Evolutionary conservation across 1,140 invertebrate genomes (phyloP).

Genomic region (Gonatopus flavifemur): DNA sequence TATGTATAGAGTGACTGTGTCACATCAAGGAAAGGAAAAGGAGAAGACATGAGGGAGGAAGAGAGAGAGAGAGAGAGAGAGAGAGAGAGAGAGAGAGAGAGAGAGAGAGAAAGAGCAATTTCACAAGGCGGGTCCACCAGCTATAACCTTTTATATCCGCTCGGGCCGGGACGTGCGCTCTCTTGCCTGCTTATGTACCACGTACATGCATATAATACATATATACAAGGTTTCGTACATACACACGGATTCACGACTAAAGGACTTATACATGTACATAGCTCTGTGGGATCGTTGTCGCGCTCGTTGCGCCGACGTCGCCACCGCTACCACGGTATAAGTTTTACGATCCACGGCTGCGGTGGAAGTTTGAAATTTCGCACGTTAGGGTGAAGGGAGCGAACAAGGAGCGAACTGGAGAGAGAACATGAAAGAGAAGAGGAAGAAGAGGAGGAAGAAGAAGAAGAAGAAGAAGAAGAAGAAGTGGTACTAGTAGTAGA

Average conservation of each 20-base stretch:
- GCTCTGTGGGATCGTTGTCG: background rate
- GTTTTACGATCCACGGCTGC: conserved; percentile 41
- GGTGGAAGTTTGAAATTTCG: conserved; percentile 44
- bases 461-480: background rate
- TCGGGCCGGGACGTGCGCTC: conserved; percentile 16
- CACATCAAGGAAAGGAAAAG: background rate
- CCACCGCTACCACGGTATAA: conserved; percentile 32
- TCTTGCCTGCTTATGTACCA: conserved; percentile 5
- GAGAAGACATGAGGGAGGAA: background rate
- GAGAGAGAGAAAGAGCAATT: conserved; percentile 16
- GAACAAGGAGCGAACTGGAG: conserved; percentile 12
- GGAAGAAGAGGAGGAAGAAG: background rate
- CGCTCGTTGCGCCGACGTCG: background rate
- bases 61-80: conserved; percentile 8
- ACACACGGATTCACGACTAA: too few species aligned
- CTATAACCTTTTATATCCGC: conserved; percentile 33
- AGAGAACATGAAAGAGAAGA: background rate
- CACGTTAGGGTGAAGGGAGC: conserved; percentile 32
- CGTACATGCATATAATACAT: background rate
- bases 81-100: conserved; percentile 4
- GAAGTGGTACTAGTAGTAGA: too few species aligned
- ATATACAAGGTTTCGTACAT: background rate
- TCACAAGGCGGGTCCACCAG: conserved; percentile 21
- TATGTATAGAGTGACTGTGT: too few species aligned
- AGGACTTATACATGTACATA: too few species aligned